These are phyloP conservation scores for Drosophila obscura DNA, from an alignment of 1,140 invertebrate species.

Conservation along the genomic window DNA sequence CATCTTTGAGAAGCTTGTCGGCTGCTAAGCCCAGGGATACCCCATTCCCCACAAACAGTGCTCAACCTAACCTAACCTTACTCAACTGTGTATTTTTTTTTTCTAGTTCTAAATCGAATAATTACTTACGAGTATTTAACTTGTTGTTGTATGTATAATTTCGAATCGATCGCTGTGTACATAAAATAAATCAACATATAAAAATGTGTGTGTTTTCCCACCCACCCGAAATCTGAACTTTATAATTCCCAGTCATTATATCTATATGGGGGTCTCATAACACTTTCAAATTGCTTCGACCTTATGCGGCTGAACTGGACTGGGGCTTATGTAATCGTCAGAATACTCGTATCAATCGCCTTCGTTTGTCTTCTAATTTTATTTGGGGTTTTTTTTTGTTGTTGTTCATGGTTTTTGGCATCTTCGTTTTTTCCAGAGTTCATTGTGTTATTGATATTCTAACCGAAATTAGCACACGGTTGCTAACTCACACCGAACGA, in stretches of 20 bases:
- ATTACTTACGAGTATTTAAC: constrained; percentile 4
- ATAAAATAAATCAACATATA: constrained; percentile 44
- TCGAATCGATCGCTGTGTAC: constrained; percentile 33
- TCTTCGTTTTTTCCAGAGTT: constrained; percentile 13
- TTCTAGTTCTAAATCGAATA: constrained; percentile 66
- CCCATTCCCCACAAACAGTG: background rate
- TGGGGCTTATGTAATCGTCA: constrained; percentile 48
- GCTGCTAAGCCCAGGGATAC: constrained; percentile 48
- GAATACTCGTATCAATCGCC: constrained; percentile 34
- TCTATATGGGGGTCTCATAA: constrained; percentile 8
- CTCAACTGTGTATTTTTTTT: constrained; percentile 49
- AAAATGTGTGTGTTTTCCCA: constrained; percentile 7
- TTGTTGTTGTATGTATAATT: constrained; percentile 28
- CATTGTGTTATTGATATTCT: constrained; percentile 54
- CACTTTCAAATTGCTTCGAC: constrained; percentile 46
- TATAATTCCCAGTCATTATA: background rate
- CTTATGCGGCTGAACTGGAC: constrained; percentile 8
- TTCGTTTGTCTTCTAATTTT: constrained; percentile 33
- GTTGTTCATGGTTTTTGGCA: constrained; percentile 6
- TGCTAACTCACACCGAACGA: constrained; percentile 59
- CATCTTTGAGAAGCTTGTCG: constrained; percentile 74
- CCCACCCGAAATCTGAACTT: background rate
- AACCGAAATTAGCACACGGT: constrained; percentile 54
- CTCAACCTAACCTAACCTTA: constrained; percentile 16
- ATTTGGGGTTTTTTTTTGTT: constrained; percentile 17